A percentile compares a stretch with the other conserved stretches of the same genome.
These are phyloP conservation scores for Eilema sororculum DNA, from an alignment of 2,888 invertebrate genomes.

Conservation along the genomic window DNA sequence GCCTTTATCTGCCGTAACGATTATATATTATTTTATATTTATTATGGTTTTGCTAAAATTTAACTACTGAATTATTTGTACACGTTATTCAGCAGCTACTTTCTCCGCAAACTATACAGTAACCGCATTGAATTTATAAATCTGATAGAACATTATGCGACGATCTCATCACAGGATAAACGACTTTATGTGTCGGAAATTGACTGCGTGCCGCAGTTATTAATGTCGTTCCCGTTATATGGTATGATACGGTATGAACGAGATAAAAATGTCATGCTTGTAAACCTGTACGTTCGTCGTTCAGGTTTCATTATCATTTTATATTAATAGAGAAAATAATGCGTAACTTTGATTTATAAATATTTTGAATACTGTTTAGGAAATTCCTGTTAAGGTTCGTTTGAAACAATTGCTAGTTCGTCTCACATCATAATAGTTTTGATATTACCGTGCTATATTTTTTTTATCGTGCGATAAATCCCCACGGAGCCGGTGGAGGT, in stretches of 20 bases:
- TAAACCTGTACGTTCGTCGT: not conserved
- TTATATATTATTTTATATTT: too few relatives aligned
- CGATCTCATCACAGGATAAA: slow-evolving; percentile 56
- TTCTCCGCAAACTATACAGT: slow-evolving; percentile 33
- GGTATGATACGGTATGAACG: slow-evolving; percentile 22
- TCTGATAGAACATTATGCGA: slow-evolving; percentile 52
- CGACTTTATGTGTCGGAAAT: slow-evolving; percentile 60
- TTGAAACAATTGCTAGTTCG: too few relatives aligned
- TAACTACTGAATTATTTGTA: not conserved
- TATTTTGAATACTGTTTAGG: not conserved
- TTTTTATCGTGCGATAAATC: too few relatives aligned
- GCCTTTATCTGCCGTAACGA: too few relatives aligned
- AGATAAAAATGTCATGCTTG: slow-evolving; percentile 3
- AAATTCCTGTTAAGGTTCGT: not conserved
- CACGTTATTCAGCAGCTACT: slow-evolving; percentile 20
- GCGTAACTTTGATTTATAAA: not conserved
- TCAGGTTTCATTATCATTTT: not conserved
- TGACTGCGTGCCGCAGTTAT: slow-evolving; percentile 49
- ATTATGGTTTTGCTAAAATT: too few relatives aligned
- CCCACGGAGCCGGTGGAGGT: too few relatives aligned
- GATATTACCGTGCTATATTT: too few relatives aligned
- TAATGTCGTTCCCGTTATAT: slow-evolving; percentile 26
- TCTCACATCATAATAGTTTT: too few relatives aligned
- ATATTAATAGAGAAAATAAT: not conserved
- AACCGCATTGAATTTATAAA: slow-evolving; percentile 55